Conservation (phyloP, 2,797 vertebrate genomes). For the Gallinago stenura region DNA sequence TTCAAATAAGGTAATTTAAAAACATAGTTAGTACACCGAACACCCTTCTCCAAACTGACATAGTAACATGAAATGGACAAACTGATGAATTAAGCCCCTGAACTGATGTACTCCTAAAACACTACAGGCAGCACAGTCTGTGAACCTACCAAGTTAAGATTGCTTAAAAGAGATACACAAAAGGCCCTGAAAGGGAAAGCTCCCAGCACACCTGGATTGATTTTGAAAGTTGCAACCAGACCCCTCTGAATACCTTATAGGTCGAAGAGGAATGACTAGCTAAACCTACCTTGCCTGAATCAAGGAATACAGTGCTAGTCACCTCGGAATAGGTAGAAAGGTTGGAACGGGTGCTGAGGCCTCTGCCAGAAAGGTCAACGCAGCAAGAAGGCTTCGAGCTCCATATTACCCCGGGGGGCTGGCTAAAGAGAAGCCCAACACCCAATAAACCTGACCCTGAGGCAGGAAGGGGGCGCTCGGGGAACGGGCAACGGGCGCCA, state of each 20-base stretch:
- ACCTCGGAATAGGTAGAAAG: rapidly evolving
- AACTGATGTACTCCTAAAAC: background rate
- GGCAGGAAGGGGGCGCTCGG: background rate
- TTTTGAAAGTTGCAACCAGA: background rate
- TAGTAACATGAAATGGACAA: rapidly evolving
- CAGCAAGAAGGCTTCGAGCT: background rate
- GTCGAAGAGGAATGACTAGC: rapidly evolving
- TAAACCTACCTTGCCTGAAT: background rate
- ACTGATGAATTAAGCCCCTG: background rate
- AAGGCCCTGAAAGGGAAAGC: background rate
- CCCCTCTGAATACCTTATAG: rapidly evolving
- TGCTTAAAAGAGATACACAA: background rate
- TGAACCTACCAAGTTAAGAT: background rate
- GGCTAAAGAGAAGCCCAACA: background rate
- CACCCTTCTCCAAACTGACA: background rate
- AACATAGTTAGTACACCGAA: background rate
- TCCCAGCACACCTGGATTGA: background rate
- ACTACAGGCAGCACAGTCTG: background rate
- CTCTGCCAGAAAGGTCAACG: background rate
- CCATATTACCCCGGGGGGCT: rapidly evolving
- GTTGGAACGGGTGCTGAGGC: background rate
- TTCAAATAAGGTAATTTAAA: background rate
- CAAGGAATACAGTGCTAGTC: background rate
- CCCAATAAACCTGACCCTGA: background rate
- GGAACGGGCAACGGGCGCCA: background rate